Evolutionary conservation across 1,140 invertebrate species (phyloP), one percentile per base, ranked within the genome.

Genomic region (Ceratina australensis): DNA sequence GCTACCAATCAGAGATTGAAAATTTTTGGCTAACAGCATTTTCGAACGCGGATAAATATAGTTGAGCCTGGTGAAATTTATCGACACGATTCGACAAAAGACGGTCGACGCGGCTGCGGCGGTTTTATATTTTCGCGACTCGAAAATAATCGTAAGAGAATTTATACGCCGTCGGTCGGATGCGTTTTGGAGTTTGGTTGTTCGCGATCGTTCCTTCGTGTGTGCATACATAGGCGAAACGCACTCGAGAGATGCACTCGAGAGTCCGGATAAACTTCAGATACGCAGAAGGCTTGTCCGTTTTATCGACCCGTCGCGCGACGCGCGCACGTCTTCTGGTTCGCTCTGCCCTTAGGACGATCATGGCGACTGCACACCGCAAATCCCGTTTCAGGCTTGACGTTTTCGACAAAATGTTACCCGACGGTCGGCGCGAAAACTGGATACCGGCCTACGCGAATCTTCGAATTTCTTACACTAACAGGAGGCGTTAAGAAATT

Each of bases 261-360:
- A 59, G 67, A 60, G 26, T 60, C n/a, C 3, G 15, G 56, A n/a
- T 64, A 64, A 73, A 80, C n/a, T 56, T 33, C 57, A 66, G 67
- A 79, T 66, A 75, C 18, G 42, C 59, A 57, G 72, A 80, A 78
- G 81, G 66, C 56, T 54, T 78, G 73, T 81, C 84, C 78, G 83
- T 86, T 87, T 83, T 90, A 90, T 90, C 87, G 89, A 90, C 87
- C 89, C 82, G 72, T 64, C 75, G 67, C 75, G 75, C 87, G 88
- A 87, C 89, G 89, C 87, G 89, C 89, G 89, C 89, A 89, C 60
- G 73, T 72, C 78, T 83, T 72, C 76, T 64, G 74, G 65, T 22
- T 52, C 18, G 15, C 28, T 68, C 66, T 28, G 68, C 47, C 78
- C 52, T 28, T 60, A 72, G 57, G 49, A 69, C 54, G 59, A 90